Conservation (phyloP, 1,140 invertebrate genomes). For the Phthorimaea operculella region DNA sequence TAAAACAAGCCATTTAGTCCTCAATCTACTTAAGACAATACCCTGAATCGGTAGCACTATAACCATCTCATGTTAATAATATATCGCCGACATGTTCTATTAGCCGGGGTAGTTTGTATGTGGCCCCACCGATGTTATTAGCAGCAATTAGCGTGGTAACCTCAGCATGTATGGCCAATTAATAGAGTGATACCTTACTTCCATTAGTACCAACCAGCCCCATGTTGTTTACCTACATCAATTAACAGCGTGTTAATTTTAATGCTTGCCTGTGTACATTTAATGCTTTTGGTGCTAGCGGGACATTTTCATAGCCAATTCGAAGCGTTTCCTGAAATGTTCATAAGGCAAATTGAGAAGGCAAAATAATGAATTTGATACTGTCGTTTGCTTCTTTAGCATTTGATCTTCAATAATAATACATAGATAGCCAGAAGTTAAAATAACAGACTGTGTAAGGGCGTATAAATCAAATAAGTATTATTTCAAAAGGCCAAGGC, state of each 20-base stretch:
- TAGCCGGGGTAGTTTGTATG: conserved; percentile 5
- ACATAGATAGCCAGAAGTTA: too few species aligned
- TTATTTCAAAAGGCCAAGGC: too few species aligned
- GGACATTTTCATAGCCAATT: not conserved
- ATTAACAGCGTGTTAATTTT: conserved; percentile 55
- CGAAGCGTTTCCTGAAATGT: too few species aligned
- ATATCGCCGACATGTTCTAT: not conserved
- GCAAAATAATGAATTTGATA: too few species aligned
- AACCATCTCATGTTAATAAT: not conserved
- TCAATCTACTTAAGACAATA: too few species aligned
- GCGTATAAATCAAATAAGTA: too few species aligned
- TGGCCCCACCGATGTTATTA: conserved; percentile 39
- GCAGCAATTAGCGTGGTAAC: conserved; percentile 59
- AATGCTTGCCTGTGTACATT: conserved; percentile 22
- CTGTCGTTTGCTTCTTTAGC: too few species aligned
- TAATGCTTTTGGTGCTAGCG: not conserved
- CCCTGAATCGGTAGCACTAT: too few species aligned
- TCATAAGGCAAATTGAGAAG: too few species aligned
- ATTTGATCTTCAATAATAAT: too few species aligned
- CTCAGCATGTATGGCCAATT: conserved; percentile 60
- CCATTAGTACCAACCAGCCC: conserved; percentile 50
- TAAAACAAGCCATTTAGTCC: too few species aligned
- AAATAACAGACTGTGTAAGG: too few species aligned
- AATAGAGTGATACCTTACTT: conserved; percentile 62
- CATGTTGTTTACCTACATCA: conserved; percentile 52